Evolutionary conservation across 2,113 vertebrate genomes (phyloP), one percentile per base, ranked within the genome.

Genomic region (Phaethon lepturus): DNA sequence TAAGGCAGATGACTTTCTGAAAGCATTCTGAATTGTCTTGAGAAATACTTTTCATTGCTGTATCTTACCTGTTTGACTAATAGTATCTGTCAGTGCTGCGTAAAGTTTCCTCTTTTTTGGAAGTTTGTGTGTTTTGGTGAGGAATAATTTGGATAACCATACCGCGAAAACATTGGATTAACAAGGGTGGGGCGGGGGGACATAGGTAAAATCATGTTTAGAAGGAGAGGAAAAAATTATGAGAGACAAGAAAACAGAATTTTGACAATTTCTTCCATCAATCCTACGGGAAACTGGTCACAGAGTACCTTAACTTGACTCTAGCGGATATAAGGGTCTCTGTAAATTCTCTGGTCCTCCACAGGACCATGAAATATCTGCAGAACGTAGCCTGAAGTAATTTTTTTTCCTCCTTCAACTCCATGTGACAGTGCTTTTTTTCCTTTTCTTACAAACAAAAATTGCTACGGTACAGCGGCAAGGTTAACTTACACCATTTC

Each of bases 141-240:
- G 42, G 33, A 92, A 25, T 26, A 31, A 42, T 58, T 76, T 45
- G 40, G 26, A 60, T 67, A 85, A 81, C 28, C 2, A 1, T 16
- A 22, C 18, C 58, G 44, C 7, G 73, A n/a, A 90, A 40, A 17
- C 40, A 13, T 4, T 52, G 63, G 22, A 50, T 52, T 63, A 42
- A n/a, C 16, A 59, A 47, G 33, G 29, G 17, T 3, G 4, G 24
- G 25, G 10, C 3, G 5, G 9, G 1, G 13, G 4, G 19, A 1
- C n/a, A n/a, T 25, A 16, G 14, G 69, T 53, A 28, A 50, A 71
- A 42, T 42, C 7, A 72, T 7, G 14, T 53, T 64, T 77, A 53
- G 28, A 31, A 63, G 50, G 53, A 53, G 11, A 62, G 6, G 3
- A 67, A 64, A 74, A 75, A 81, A 19, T 17, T 71, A n/a, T 69